Base-by-base conservation (phyloP, 2,888 invertebrate genomes). In the Amphiduros pacificus region DNA sequence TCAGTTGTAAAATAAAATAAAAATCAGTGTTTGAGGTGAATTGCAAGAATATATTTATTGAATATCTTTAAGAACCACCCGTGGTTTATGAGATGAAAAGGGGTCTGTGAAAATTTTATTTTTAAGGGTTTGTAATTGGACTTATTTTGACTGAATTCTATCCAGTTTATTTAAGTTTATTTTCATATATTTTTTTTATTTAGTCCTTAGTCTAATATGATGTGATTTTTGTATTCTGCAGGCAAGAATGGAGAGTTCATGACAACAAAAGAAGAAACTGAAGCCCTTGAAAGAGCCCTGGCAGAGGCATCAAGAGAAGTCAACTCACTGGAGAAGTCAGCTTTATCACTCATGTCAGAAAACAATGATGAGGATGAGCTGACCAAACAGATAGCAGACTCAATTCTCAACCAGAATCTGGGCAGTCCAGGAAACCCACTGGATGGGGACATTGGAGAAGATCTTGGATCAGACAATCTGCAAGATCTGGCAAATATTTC, bases 251-350 rank as follows among this genome's bases (percentile, higher is more conserved):
- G 89, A n/a, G 88, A 88, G 68, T 88, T 61, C 40, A 87, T 88
- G 73, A 89, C 89, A 40, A 87, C 89, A 54, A 87, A 88, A 77
- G 93, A 92, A 77, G 93, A 94, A 82, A 90, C 92, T 36, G 93
- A 93, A 70, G 93, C 93, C 80, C 83, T 94, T 73, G 93, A 93
- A 78, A 88, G 93, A 63, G 93, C 93, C 9, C 83, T 94, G 66
- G 90, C 90, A 71, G 89, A 89, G 53, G 91, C 90, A 50, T 90
- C 90, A 22, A 76, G 77, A 67, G 77, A 79, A 61, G 73, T 80
- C n/a, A 74, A 72, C 49, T 69, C 67, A 59, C 71, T 74, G 32
- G 72, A 77, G 55, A 75, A 78, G 58, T 69, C 74, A n/a, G n/a
- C n/a, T n/a, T n/a, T n/a, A n/a, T n/a, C n/a, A n/a, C 48, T 62